Evolutionary conservation across 2,797 vertebrate species (phyloP), one percentile per base, ranked within the genome.

Genomic region (Halcyon badia): DNA sequence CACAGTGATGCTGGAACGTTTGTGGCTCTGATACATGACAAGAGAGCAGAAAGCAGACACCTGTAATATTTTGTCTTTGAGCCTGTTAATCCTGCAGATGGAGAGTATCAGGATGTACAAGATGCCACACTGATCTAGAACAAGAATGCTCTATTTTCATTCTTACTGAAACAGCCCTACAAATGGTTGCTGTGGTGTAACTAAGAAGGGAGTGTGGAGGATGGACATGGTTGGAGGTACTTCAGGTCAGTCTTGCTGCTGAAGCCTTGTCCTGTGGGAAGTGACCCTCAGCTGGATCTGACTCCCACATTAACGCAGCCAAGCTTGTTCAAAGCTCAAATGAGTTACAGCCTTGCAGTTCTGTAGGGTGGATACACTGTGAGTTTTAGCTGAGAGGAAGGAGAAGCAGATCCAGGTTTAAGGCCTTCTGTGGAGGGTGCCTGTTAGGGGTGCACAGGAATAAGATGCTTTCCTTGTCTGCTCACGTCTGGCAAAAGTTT

Each of bases 341-440:
- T 3, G 41, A 58, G 11, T 6, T 25, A 10, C 24, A 44, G 41
- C 39, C 39, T 22, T 58, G 39, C 54, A 68, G 33, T 26, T 42
- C n/a, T 42, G 13, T 0, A 0, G 41, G 3, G 30, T 41, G 64
- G 41, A 12, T 35, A 49, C 21, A 31, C 70, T 11, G 0, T 4
- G 3, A 49, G 14, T 4, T 75, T 33, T 62, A 60, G 57, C 39
- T 48, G 56, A 54, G 42, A 65, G 26, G 19, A 66, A 73, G 31
- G 8, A 77, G 11, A 73, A 37, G 10, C 33, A 35, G 56, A 46
- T 64, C 30, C 49, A 33, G 15, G 15, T 35, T 58, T 87, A 52
- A 46, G 46, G 42, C 11, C 62, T 62, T 11, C 24, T 30, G 1
- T 26, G n/a, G 51, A 14, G 28, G 30, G 15, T n/a, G 10, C 37